A percentile compares a stretch with the other conserved stretches of the same genome.
phyloP scores from a whole-genome alignment of 2,797 vertebrate species.

The Lutjanus campechanus region DNA sequence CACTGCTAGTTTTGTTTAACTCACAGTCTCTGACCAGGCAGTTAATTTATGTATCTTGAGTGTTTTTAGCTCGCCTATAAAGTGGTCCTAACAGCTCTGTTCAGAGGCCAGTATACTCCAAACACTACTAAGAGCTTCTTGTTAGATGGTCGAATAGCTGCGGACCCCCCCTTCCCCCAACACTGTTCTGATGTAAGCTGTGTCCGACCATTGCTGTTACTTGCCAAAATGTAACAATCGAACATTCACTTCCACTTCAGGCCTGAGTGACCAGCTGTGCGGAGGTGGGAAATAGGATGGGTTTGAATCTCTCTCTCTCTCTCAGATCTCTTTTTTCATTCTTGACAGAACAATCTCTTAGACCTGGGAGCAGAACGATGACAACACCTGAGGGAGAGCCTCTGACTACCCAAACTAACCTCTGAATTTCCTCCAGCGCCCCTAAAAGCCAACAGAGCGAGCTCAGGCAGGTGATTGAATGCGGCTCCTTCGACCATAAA shows the following conservation, averaged over 20 bases:
- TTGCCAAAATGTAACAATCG: neutral
- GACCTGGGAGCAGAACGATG: conserved; percentile 11
- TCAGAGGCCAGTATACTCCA: neutral
- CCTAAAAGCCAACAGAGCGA: conserved; percentile 9
- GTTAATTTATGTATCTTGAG: conserved; percentile 20
- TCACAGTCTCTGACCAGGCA: neutral
- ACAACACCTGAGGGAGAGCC: conserved; percentile 19
- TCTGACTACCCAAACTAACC: conserved; percentile 28
- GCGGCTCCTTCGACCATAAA: neutral
- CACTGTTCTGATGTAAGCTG: neutral
- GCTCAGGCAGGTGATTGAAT: conserved; percentile 34
- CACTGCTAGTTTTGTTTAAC: neutral
- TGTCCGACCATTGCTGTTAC: neutral
- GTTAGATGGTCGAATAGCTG: neutral
- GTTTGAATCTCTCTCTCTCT: neutral
- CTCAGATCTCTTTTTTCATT: neutral
- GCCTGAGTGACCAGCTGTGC: neutral
- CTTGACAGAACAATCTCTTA: neutral
- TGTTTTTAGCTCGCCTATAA: neutral
- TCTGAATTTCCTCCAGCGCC: conserved; percentile 36
- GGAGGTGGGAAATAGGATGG: neutral
- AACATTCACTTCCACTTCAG: neutral
- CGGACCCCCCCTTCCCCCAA: no score
- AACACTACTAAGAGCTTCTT: neutral
- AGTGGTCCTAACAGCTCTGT: neutral